A percentile compares a stretch with the other conserved stretches of the same genome.
Conservation (phyloP, 2,888 invertebrate genomes). For the Flabesymbios commensalis region DNA sequence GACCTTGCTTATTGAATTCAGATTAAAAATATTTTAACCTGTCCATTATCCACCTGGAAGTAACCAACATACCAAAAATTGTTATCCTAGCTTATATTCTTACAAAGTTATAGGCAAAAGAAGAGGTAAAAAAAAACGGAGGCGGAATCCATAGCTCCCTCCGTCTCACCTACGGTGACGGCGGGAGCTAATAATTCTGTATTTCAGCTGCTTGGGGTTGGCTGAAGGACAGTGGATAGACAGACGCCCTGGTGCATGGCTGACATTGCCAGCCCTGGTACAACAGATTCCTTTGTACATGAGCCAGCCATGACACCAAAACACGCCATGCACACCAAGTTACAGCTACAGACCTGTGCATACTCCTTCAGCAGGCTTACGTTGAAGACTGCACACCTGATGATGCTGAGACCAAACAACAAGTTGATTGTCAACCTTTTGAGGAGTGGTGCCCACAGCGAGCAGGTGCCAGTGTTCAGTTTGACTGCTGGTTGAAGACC, state of each 20-base stretch:
- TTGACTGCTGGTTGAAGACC: slow-evolving; percentile 1
- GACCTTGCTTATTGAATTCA: no score
- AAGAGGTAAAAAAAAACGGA: no score
- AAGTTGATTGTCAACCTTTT: not conserved
- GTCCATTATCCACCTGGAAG: no score
- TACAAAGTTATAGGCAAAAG: no score
- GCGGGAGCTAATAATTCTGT: no score
- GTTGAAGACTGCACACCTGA: not conserved
- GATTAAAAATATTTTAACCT: no score
- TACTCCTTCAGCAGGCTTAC: not conserved
- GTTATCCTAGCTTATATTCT: no score
- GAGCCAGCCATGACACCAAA: not conserved
- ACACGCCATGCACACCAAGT: not conserved
- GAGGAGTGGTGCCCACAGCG: slow-evolving; percentile 7
- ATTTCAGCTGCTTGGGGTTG: slow-evolving; percentile 28
- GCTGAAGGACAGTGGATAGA: slow-evolving; percentile 29
- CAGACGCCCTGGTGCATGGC: no score
- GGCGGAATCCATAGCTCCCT: no score
- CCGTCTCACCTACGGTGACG: no score
- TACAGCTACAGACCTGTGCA: not conserved
- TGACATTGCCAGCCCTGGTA: not conserved
- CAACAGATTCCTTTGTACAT: not conserved
- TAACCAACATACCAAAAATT: no score
- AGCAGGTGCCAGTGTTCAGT: slow-evolving; percentile 3
- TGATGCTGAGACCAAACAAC: not conserved